Evolutionary conservation across 2,797 vertebrate species (phyloP).

Genomic region (Premnoplex brunnescens): DNA sequence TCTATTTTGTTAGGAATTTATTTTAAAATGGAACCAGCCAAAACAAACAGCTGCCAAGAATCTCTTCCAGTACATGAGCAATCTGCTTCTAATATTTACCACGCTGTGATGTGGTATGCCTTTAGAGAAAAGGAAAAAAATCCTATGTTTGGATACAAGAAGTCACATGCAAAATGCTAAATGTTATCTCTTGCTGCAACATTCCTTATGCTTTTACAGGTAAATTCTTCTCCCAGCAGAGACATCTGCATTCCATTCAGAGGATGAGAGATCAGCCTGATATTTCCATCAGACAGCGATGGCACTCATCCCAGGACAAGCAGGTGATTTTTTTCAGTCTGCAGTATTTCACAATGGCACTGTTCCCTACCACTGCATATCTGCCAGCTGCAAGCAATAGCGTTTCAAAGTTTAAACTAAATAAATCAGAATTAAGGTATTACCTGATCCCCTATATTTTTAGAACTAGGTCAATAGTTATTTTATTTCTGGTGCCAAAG

Average conservation of each 20-base stretch:
- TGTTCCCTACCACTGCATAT: neutral
- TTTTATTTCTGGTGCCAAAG: neutral
- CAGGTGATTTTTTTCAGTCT: slow-evolving; percentile 44
- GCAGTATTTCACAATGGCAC: neutral
- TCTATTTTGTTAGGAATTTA: neutral
- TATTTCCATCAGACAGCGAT: neutral
- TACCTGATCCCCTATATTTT: slow-evolving; percentile 34
- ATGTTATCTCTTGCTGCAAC: neutral
- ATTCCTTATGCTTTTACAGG: neutral
- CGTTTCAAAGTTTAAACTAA: neutral
- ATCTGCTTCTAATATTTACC: slow-evolving; percentile 16
- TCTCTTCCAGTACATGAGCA: slow-evolving; percentile 26
- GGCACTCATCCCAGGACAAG: slow-evolving; percentile 4
- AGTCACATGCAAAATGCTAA: neutral
- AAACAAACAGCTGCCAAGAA: slow-evolving; percentile 13
- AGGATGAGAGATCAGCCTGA: neutral
- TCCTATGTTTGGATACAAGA: neutral
- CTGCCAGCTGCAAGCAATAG: neutral
- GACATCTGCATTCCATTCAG: neutral
- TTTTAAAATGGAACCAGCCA: neutral
- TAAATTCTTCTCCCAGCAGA: neutral
- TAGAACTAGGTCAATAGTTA: slow-evolving; percentile 14
- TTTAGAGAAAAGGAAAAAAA: neutral
- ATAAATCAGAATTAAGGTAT: slow-evolving; percentile 37
- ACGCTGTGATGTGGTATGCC: neutral